Base-by-base conservation (phyloP, 2,888 invertebrate genomes). In the Orthosia gracilis region DNA sequence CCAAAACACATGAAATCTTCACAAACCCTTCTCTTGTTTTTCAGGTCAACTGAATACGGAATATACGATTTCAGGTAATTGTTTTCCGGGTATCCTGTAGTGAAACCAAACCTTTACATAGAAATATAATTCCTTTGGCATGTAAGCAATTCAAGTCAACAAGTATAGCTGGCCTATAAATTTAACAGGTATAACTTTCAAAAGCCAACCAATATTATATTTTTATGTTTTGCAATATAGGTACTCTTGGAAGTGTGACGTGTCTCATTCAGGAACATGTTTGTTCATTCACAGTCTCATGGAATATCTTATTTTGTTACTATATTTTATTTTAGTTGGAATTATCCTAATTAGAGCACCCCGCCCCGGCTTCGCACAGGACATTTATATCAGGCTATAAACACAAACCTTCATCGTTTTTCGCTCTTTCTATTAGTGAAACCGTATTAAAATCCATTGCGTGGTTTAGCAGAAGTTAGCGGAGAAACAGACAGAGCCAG, bases 151-250 rank as follows among this genome's bases (percentile, higher is more conserved):
- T 45, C 66, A 13, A 23, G 55, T 18, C 40, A 23, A 66, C 55
- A 23, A 23, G 57, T 66, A 4, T 18, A 57, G 18, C 17, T 55
- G 65, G 31, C 40, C 17, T 40, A 40, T 23, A 66, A 55, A 66
- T 40, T 21, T 23, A 55, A 55, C 65, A 65, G 65, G 65, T 40
- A 54, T 40, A n/a, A 64, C 17, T n/a, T 64, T 3, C 11, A 52
- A 17, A 40, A 18, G 40, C 17, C 4, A 4, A n/a, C n/a, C n/a
- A 40, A 12, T 5, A 52, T 54, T 40, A 21, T 52, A 64, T 64
- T 4, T 64, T 65, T 52, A 52, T 52, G 52, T 40, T 52, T 21
- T 52, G n/a, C 9, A 15, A 64, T n/a, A 64, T 26, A n/a, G n/a
- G n/a, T n/a, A 64, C 15, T 15, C 26, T 50, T 26, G 4, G 26